phyloP scores from a whole-genome alignment of 2,888 invertebrate species.

The Eulithis testata region DNA sequence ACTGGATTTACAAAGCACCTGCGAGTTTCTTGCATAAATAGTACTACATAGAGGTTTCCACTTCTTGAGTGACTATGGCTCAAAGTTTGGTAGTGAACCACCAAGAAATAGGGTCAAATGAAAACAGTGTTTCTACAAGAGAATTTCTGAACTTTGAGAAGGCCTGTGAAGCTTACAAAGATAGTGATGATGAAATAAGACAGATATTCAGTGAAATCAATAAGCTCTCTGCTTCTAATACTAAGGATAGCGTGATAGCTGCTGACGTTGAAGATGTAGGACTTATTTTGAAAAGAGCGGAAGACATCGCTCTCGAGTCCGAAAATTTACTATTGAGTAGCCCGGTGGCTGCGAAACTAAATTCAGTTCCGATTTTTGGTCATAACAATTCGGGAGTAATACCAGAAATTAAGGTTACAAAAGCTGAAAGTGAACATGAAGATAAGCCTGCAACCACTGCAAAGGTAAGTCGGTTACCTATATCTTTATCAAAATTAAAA shows the following conservation, averaged over 20 bases:
- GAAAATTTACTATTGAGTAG: slow-evolving; percentile 68
- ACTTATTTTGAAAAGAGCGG: slow-evolving; percentile 74
- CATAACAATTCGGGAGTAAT: slow-evolving; percentile 46
- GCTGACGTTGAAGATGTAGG: slow-evolving; percentile 75
- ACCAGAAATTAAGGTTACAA: slow-evolving; percentile 74
- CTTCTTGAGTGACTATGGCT: slow-evolving; percentile 50
- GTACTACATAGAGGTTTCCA: slow-evolving; percentile 1
- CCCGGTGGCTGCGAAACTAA: slow-evolving; percentile 51
- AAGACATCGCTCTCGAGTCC: slow-evolving; percentile 72
- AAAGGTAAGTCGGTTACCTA: slow-evolving; percentile 55
- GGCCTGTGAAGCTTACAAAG: slow-evolving; percentile 71
- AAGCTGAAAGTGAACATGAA: slow-evolving; percentile 57
- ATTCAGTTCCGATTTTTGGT: slow-evolving; percentile 44
- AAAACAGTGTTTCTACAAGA: slow-evolving; percentile 72
- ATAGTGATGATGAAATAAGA: slow-evolving; percentile 86
- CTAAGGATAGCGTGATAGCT: slow-evolving; percentile 56
- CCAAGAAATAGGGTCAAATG: slow-evolving; percentile 63
- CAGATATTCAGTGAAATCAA: slow-evolving; percentile 89
- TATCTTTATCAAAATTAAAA: no score
- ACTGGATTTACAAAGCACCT: background rate
- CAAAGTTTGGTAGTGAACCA: slow-evolving; percentile 48
- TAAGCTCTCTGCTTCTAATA: slow-evolving; percentile 73
- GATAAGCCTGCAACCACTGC: slow-evolving; percentile 38
- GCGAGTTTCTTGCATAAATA: background rate
- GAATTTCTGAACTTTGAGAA: slow-evolving; percentile 76